These are phyloP conservation scores for Indri indri DNA, from an alignment of 2,113 vertebrate species.

Conservation along the genomic window DNA sequence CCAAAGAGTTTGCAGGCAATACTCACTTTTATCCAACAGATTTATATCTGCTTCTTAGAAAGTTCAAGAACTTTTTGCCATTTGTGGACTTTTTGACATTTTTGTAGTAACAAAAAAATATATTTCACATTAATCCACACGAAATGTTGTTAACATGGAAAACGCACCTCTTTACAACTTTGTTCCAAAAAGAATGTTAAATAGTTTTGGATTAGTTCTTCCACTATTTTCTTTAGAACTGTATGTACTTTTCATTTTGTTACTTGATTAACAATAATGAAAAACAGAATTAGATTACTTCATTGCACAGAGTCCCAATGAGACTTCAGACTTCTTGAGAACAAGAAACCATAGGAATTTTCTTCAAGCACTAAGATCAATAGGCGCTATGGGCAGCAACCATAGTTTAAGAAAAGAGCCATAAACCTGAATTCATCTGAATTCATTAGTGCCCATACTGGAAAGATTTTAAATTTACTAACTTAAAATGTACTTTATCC, in stretches of 20 bases:
- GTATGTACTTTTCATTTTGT: slow-evolving; percentile 16
- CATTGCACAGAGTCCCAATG: neutral
- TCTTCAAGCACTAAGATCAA: neutral
- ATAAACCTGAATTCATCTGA: neutral
- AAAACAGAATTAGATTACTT: slow-evolving; percentile 33
- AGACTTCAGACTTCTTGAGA: neutral
- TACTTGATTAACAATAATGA: slow-evolving; percentile 26
- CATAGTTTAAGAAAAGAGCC: slow-evolving; percentile 1
- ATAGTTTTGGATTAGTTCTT: neutral
- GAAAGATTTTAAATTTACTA: slow-evolving; percentile 13
- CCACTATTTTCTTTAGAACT: neutral
- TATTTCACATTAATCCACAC: neutral
- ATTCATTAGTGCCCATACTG: neutral
- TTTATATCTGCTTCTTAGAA: slow-evolving; percentile 11
- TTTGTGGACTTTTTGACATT: neutral
- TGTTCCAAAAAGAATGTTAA: neutral
- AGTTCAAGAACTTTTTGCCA: neutral
- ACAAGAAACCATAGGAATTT: neutral
- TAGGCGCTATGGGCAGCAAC: neutral
- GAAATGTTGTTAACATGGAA: neutral
- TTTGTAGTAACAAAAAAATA: neutral
- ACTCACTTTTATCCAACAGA: neutral
- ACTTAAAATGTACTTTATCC: slow-evolving; percentile 35
- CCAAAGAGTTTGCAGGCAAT: neutral
- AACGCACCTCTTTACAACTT: neutral